Percentiles rank a stretch among this genome's conserved stretches.
Conservation (phyloP, 2,113 vertebrate species). For the Percina caprodes region DNA sequence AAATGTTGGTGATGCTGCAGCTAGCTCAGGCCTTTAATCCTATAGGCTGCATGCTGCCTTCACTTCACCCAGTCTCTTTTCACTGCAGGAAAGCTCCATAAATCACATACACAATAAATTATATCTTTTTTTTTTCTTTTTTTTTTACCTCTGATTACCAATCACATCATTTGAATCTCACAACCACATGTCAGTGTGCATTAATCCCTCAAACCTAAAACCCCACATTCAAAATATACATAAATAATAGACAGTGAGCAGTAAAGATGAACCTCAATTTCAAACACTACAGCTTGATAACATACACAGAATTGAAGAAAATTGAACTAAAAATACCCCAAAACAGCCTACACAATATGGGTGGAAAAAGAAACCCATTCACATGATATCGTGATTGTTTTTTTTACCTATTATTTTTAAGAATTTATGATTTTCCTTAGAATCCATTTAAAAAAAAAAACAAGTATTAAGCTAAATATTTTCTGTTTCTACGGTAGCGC, state of each 20-base stretch:
- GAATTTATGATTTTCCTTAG: no score
- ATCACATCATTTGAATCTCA: constrained; percentile 21
- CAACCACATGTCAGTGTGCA: constrained; percentile 7
- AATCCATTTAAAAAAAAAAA: no score
- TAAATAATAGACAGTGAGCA: not conserved
- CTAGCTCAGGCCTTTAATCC: not conserved
- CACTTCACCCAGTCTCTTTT: not conserved
- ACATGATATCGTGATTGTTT: no score
- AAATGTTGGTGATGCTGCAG: not conserved
- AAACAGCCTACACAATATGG: no score
- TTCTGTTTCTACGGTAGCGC: no score
- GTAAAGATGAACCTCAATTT: not conserved
- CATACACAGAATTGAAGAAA: no score
- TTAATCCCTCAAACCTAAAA: constrained; percentile 20
- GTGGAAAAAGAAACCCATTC: no score
- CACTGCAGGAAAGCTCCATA: not conserved
- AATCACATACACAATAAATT: not conserved
- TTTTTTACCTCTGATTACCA: constrained; percentile 9
- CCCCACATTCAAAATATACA: constrained; percentile 7
- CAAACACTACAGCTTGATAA: not conserved
- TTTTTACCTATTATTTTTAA: no score
- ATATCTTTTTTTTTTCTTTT: no score
- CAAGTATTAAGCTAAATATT: no score
- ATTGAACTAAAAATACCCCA: not conserved
- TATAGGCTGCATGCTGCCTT: no score